These are phyloP conservation scores for Triplophysa siluroides DNA, from an alignment of 2,113 vertebrate genomes.

Conservation along the genomic window DNA sequence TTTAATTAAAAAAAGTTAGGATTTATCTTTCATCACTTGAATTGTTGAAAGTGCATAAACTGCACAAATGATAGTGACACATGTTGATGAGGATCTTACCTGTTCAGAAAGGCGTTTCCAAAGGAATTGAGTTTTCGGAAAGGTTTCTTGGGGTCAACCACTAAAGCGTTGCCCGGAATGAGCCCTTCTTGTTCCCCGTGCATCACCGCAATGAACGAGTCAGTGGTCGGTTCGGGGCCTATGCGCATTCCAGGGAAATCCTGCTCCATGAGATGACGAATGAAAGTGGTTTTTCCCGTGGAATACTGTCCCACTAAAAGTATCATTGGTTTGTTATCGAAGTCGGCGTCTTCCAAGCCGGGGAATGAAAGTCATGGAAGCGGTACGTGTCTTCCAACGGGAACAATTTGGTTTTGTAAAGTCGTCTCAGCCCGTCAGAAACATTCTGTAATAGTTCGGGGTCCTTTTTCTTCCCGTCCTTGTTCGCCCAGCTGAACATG, in stretches of 20 bases:
- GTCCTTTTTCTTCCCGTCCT: conserved; percentile 78
- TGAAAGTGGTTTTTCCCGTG: conserved; percentile 88
- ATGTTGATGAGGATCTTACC: conserved; percentile 58
- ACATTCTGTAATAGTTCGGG: conserved; percentile 83
- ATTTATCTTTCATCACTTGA: background rate
- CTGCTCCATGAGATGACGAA: conserved; percentile 81
- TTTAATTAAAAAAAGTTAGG: too few relatives aligned
- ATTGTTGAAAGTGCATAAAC: background rate
- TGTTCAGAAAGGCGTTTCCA: conserved; percentile 82
- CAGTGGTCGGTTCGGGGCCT: conserved; percentile 71
- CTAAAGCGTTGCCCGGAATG: conserved; percentile 73
- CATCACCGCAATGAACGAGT: conserved; percentile 82
- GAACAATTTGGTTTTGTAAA: conserved; percentile 81
- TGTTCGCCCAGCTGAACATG: conserved; percentile 85
- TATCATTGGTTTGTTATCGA: conserved; percentile 82
- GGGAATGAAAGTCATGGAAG: conserved; percentile 88
- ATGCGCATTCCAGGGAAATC: conserved; percentile 83
- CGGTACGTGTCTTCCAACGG: conserved; percentile 85
- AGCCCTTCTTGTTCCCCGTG: conserved; percentile 76
- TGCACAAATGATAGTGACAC: too few relatives aligned
- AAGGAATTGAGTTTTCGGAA: conserved; percentile 80
- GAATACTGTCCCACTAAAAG: conserved; percentile 87
- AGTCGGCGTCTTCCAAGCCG: conserved; percentile 86
- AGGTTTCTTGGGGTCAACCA: conserved; percentile 63
- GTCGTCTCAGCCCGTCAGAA: conserved; percentile 77